A percentile compares a stretch with the other conserved stretches of the same genome.
These are phyloP conservation scores for Sebastes hopkinsi DNA, from an alignment of 2,797 vertebrate species.

Conservation along the genomic window DNA sequence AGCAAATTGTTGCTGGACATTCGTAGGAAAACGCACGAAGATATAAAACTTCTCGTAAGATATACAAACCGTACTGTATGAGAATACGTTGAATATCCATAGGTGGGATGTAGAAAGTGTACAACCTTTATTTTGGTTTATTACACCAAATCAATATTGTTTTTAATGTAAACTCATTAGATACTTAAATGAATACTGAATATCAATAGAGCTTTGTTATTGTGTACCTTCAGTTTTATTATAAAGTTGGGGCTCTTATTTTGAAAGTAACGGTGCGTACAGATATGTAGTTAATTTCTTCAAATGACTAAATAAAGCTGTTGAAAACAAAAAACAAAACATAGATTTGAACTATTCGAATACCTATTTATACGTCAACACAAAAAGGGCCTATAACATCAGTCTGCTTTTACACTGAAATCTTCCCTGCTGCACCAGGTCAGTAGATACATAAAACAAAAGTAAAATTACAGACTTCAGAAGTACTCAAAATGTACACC, in stretches of 20 bases:
- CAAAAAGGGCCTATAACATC: too few species aligned
- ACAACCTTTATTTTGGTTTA: not conserved
- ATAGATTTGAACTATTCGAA: too few species aligned
- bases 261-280: not conserved
- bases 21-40: too few species aligned
- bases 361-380: too few species aligned
- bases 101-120: not conserved
- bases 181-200: not conserved
- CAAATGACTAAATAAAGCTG: not conserved
- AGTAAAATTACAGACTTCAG: not conserved
- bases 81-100: not conserved
- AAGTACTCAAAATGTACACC: slow-evolving; percentile 29
- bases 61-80: too few species aligned
- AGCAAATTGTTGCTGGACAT: too few species aligned
- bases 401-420: not conserved
- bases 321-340: too few species aligned
- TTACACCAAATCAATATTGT: not conserved
- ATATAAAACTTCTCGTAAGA: too few species aligned
- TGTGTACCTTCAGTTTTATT: not conserved
- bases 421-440: not conserved
- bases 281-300: not conserved
- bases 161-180: not conserved
- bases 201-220: not conserved
- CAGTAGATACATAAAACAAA: not conserved
- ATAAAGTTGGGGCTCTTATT: not conserved